Percentiles rank a stretch among this genome's conserved stretches.
phyloP scores from a whole-genome alignment of 2,888 invertebrate species.

The Zeuzera pyrina region DNA sequence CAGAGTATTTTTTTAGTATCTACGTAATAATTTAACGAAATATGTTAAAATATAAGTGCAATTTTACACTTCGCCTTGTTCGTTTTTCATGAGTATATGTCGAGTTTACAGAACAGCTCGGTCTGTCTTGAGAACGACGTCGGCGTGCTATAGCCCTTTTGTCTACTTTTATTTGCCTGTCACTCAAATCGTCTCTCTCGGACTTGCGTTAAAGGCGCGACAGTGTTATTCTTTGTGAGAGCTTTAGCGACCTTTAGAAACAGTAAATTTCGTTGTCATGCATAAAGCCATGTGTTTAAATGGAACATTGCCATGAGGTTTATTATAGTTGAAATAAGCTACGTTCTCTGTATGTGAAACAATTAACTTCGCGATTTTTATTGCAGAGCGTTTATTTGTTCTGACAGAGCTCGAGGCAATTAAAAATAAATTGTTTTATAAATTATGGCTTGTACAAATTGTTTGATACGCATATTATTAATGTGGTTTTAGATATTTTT shows the following conservation, averaged over 20 bases:
- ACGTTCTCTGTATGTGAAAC: constrained; percentile 17
- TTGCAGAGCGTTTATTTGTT: constrained; percentile 17
- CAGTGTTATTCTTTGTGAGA: constrained; percentile 56
- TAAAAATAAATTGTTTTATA: constrained; percentile 19
- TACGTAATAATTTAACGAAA: too few relatives aligned
- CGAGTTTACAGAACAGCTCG: too few relatives aligned
- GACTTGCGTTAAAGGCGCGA: constrained; percentile 46
- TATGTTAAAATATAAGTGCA: too few relatives aligned
- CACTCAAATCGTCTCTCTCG: constrained; percentile 51
- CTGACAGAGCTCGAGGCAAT: constrained; percentile 14
- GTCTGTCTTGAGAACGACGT: constrained; percentile 10
- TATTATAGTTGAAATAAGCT: constrained; percentile 20
- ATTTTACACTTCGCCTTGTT: too few relatives aligned
- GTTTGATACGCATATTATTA: too few relatives aligned
- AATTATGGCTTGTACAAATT: too few relatives aligned
- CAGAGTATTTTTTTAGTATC: too few relatives aligned
- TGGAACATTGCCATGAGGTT: constrained; percentile 28
- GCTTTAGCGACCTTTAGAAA: constrained; percentile 50
- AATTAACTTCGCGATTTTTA: constrained; percentile 29
- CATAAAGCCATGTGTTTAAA: constrained; percentile 54
- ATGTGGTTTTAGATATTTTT: too few relatives aligned
- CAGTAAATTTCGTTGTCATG: constrained; percentile 62
- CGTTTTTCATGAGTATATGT: too few relatives aligned
- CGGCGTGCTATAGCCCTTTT: constrained; percentile 34
- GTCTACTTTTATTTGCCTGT: constrained; percentile 65